Percentiles rank a stretch among this genome's conserved stretches.
These are phyloP conservation scores for Pogonomyrmex californicus DNA, from an alignment of 1,140 invertebrate species.

Conservation along the genomic window DNA sequence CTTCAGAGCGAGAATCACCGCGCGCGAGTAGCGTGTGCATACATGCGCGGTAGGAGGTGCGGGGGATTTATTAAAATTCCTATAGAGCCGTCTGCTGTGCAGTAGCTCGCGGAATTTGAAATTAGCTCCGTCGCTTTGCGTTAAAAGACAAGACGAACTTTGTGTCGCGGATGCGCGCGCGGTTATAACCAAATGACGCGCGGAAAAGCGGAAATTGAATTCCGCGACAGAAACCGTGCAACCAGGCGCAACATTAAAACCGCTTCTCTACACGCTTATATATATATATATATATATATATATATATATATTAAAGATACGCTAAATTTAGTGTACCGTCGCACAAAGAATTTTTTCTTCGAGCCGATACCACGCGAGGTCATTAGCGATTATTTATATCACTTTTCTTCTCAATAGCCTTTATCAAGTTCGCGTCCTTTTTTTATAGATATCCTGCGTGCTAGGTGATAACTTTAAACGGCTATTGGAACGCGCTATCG, in stretches of 20 bases:
- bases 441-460: conserved; percentile 24
- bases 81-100: conserved; percentile 36
- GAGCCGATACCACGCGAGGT: conserved; percentile 4
- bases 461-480: conserved; percentile 2
- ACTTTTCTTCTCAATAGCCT: neutral
- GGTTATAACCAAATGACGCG: conserved; percentile 58
- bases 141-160: conserved; percentile 64
- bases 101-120: conserved; percentile 60
- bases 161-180: conserved; percentile 30
- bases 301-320: no score
- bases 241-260: conserved; percentile 39
- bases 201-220: conserved; percentile 61
- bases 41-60: neutral
- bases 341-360: conserved; percentile 23
- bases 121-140: conserved; percentile 66
- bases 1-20: conserved; percentile 56
- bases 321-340: conserved; percentile 15
- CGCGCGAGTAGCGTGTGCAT: conserved; percentile 29
- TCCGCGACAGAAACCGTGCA: conserved; percentile 45
- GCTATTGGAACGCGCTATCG: neutral
- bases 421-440: neutral
- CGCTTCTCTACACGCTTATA: neutral
- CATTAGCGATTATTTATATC: conserved; percentile 28
- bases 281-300: no score
- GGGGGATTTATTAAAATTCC: conserved; percentile 67